These are phyloP conservation scores for Corythornis vintsioides DNA, from an alignment of 2,113 vertebrate genomes.

Conservation along the genomic window DNA sequence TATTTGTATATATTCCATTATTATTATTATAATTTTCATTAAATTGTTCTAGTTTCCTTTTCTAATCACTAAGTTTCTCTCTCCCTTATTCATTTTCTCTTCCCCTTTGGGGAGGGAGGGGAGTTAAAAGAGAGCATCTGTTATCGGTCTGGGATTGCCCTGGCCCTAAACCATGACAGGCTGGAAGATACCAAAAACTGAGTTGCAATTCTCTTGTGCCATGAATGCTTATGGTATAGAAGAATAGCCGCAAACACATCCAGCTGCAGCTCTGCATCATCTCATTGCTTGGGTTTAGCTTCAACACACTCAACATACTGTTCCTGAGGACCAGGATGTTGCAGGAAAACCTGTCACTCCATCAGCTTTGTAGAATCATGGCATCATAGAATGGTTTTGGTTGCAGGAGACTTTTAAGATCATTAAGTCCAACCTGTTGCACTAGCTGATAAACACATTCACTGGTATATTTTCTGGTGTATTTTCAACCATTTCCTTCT, in stretches of 20 bases:
- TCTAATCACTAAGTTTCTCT: too few relatives aligned
- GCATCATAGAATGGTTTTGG: neutral
- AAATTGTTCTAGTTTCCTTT: too few relatives aligned
- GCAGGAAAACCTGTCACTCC: neutral
- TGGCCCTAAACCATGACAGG: too few relatives aligned
- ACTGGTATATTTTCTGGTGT: neutral
- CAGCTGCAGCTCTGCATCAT: neutral
- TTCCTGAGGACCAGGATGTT: neutral
- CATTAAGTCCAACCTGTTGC: too few relatives aligned
- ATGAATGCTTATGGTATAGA: fast-evolving
- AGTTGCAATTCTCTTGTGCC: neutral
- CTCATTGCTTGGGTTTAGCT: neutral
- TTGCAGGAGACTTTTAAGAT: neutral
- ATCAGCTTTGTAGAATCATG: neutral
- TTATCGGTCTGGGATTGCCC: too few relatives aligned
- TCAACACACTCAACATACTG: neutral
- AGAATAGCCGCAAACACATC: neutral
- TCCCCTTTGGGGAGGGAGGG: too few relatives aligned
- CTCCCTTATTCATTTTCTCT: too few relatives aligned
- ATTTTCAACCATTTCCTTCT: neutral
- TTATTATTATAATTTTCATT: too few relatives aligned
- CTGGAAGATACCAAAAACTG: neutral
- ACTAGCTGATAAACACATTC: neutral
- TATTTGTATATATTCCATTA: too few relatives aligned
- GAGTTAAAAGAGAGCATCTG: too few relatives aligned